These are phyloP conservation scores for Ophion ventricosus DNA, from an alignment of 2,888 invertebrate species.

Conservation along the genomic window DNA sequence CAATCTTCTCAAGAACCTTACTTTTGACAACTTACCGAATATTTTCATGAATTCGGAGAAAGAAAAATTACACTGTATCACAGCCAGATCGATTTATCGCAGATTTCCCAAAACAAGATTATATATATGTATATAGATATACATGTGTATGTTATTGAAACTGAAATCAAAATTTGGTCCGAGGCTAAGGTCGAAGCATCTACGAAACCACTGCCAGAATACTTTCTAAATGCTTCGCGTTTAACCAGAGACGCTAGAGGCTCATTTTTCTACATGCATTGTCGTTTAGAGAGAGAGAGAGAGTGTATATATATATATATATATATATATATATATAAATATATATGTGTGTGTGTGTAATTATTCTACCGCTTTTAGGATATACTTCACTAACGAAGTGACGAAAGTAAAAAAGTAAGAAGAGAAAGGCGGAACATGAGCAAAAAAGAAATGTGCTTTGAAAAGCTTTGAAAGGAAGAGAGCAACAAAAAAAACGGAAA, in stretches of 20 bases:
- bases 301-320: slow-evolving; percentile 19
- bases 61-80: no score
- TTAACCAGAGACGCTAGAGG: slow-evolving; percentile 81
- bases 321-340: slow-evolving; percentile 42
- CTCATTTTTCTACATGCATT: slow-evolving; percentile 83
- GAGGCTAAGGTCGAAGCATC: slow-evolving; percentile 81
- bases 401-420: slow-evolving; percentile 21
- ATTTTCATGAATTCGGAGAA: no score
- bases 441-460: slow-evolving; percentile 9
- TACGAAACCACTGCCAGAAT: slow-evolving; percentile 81
- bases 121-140: slow-evolving; percentile 20
- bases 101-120: background rate
- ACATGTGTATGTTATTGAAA: slow-evolving; percentile 69
- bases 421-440: slow-evolving; percentile 7
- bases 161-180: slow-evolving; percentile 80
- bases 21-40: no score
- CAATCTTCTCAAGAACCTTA: no score
- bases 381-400: slow-evolving; percentile 50
- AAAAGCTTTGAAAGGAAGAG: slow-evolving; percentile 29
- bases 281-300: slow-evolving; percentile 73
- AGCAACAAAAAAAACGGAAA: slow-evolving; percentile 15
- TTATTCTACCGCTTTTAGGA: slow-evolving; percentile 64
- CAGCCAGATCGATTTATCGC: slow-evolving; percentile 4
- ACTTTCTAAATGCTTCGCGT: slow-evolving; percentile 82
- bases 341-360: slow-evolving; percentile 51